These are phyloP conservation scores for Syngnathus typhle DNA, from an alignment of 2,113 vertebrate species.

Conservation along the genomic window DNA sequence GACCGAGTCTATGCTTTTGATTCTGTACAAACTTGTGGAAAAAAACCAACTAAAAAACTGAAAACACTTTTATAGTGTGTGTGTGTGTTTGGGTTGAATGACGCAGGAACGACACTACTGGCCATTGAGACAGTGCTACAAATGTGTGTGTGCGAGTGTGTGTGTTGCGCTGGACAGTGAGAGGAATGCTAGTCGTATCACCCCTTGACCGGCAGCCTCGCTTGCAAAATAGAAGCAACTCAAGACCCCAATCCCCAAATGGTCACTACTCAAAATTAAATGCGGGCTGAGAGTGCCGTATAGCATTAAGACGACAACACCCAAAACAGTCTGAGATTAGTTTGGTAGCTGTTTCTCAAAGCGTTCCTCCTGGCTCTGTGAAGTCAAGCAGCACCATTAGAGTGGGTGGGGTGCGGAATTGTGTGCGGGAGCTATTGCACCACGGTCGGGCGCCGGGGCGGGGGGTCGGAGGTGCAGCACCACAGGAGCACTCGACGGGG, in stretches of 20 bases:
- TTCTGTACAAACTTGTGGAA: constrained; percentile 89
- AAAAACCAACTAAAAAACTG: constrained; percentile 53
- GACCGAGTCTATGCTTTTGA: constrained; percentile 85
- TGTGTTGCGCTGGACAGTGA: constrained; percentile 52
- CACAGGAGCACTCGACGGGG: constrained; percentile 42
- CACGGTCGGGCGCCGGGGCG: constrained; percentile 40
- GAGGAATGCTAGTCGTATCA: constrained; percentile 66
- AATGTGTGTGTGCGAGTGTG: constrained; percentile 64
- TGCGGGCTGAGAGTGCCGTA: constrained; percentile 20
- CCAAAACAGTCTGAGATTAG: constrained; percentile 46
- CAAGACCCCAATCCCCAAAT: constrained; percentile 39
- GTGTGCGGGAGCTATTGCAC: constrained; percentile 41
- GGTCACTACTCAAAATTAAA: constrained; percentile 28
- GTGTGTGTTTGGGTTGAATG: constrained; percentile 73
- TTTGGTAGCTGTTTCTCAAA: constrained; percentile 53
- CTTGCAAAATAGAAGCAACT: constrained; percentile 41
- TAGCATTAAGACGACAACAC: constrained; percentile 41
- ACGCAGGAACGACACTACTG: constrained; percentile 82
- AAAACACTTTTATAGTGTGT: constrained; percentile 76
- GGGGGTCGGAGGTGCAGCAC: constrained; percentile 58
- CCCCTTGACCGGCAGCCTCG: constrained; percentile 42
- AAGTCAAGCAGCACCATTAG: not conserved
- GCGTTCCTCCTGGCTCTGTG: constrained; percentile 2
- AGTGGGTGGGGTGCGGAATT: constrained; percentile 21
- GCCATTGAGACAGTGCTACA: constrained; percentile 90